Evolutionary conservation across 53 echinoderm and acorn worm genomes (phyloP), one percentile per base, ranked within the genome.

Genomic region (Temnopleurus reevesii): DNA sequence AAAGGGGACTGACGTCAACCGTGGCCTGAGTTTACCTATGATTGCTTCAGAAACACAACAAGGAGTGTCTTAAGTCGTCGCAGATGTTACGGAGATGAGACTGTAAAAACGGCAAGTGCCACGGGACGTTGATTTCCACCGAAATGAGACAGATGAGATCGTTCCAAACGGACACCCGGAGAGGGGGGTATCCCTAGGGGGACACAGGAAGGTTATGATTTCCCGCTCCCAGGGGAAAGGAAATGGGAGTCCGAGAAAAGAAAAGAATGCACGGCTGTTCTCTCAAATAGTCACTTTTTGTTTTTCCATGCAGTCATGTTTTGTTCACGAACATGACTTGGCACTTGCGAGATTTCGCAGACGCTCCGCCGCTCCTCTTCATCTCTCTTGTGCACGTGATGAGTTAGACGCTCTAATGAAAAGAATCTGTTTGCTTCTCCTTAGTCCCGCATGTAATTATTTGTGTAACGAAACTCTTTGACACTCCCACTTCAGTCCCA

Each of bases 1-100:
- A 29, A 49, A 21, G 49, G 27, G 26, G 23, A 49, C 44, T 79
- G 79, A 79, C 79, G 79, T 79, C 79, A 79, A 49, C 46, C 46
- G 46, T 79, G 79, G 49, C 79, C 49, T 13, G 49, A 46, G 9
- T 49, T 46, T 27, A 79, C 79, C 49, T 79, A 13, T 79, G 79
- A 79, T 79, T 79, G 29, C 79, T 46, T 79, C 46, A 47, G 18
- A 79, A 79, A 79, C 79, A 49, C 79, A 79, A 79, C 79, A 79
- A 79, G 79, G 79, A 79, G 79, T 79, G 79, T 79, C 79, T 46
- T 79, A 79, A 79, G 46, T 27, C 49, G 41, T 79, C 30, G 79
- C 79, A 79, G 79, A 79, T 79, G 47, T 79, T 79, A 49, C 49
- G 79, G 79, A 79, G 79, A 79, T 28, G 79, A 79, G 79, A 79